Conservation (phyloP, 2,113 vertebrate species). For the Labeo catla region DNA sequence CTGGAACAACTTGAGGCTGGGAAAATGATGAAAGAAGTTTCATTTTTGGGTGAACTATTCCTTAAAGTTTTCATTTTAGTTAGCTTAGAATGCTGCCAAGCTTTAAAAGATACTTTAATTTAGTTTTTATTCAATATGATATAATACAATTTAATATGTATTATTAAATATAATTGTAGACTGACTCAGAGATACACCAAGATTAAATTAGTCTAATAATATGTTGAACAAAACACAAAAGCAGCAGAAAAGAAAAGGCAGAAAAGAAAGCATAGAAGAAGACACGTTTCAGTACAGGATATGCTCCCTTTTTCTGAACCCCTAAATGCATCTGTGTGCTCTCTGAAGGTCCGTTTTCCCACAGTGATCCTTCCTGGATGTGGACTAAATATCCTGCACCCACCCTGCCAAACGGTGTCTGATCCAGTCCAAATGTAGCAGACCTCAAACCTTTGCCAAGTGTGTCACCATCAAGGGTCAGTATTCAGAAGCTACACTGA, state of each 20-base stretch:
- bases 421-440: conserved; percentile 38
- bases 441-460: conserved; percentile 54
- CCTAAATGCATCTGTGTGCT: conserved; percentile 32
- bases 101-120: too few species aligned
- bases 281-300: conserved; percentile 52
- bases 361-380: conserved; percentile 52
- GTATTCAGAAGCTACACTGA: conserved; percentile 3
- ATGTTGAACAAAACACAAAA: not conserved
- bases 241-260: not conserved
- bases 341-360: conserved; percentile 48
- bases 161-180: too few species aligned
- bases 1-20: too few species aligned
- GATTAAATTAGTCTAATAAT: not conserved
- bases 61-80: too few species aligned
- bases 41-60: too few species aligned
- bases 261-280: conserved; percentile 28
- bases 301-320: conserved; percentile 27
- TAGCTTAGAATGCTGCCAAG: too few species aligned
- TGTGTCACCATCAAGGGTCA: conserved; percentile 59
- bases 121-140: too few species aligned
- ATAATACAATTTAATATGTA: too few species aligned
- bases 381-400: conserved; percentile 54
- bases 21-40: too few species aligned
- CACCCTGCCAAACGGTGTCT: conserved; percentile 19
- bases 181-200: too few species aligned